A percentile compares a stretch with the other conserved stretches of the same genome.
Conservation (phyloP, 2,888 invertebrate species). For the Andricus curvator region DNA sequence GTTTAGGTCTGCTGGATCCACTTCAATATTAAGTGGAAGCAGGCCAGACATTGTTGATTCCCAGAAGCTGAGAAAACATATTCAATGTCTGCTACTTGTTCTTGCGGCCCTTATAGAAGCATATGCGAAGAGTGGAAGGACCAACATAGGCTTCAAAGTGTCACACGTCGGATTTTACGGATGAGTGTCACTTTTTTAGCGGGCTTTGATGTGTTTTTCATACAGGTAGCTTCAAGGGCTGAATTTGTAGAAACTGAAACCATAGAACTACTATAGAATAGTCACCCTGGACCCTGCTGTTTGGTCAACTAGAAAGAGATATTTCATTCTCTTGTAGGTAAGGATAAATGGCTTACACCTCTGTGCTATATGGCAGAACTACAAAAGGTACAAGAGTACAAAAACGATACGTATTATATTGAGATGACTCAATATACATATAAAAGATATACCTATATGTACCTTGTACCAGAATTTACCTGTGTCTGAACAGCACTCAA, state of each 20-base stretch:
- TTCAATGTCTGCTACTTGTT: constrained; percentile 10
- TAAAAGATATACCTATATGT: not conserved
- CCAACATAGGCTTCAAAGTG: not conserved
- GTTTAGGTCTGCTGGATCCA: not conserved
- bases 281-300: constrained; percentile 12
- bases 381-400: constrained; percentile 8
- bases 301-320: constrained; percentile 16
- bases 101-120: not conserved
- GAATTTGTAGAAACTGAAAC: constrained; percentile 28
- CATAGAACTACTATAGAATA: not conserved
- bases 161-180: constrained; percentile 26
- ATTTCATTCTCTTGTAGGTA: not conserved
- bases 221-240: constrained; percentile 7
- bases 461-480: too few species aligned
- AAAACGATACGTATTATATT: constrained; percentile 7
- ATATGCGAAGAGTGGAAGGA: not conserved
- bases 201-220: not conserved
- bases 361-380: not conserved
- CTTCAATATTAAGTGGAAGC: constrained; percentile 16
- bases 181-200: constrained; percentile 23
- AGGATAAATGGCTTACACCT: constrained; percentile 8
- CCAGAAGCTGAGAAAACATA: constrained; percentile 10
- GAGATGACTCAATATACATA: constrained; percentile 14
- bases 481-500: too few species aligned
- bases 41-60: not conserved